Base-by-base conservation (phyloP, 2,888 invertebrate species). In the Limnephilus auricula region DNA sequence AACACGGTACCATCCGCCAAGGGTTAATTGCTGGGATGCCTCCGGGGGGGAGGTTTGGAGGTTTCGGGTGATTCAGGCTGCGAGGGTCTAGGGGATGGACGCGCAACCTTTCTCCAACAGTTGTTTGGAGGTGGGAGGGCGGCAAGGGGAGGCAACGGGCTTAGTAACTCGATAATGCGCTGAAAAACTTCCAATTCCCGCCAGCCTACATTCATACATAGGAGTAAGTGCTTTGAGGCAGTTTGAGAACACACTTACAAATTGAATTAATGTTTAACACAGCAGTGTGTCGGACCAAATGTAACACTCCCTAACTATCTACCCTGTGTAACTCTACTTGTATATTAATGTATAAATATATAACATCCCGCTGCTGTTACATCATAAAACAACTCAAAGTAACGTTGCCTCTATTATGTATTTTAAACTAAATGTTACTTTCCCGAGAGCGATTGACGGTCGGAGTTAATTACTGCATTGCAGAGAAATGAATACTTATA, bases 1-100 rank as follows among this genome's bases (percentile, higher is more conserved):
- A 92, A 92, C 92, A 92, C 84, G 92, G 89, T 82, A 79, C 45
- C 89, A 45, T 89, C 50, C 89, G 79, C 89, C 79, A 82, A 89
- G 89, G 89, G 89, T 89, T 89, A 89, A 89, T 89, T 89, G 89
- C 79, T 50, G 80, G 89, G 79, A 32, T 30, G 45, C 89, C 89
- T 79, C 80, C 82, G 89, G 89, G 89, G 89, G 65, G 45, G 50
- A 40, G 83, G 83, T 37, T 83, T 25, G 37, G 15, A 84, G 84
- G 84, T n/a, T 15, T n/a, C 84, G n/a, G 84, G 25, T 12, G 65
- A 30, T 85, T 32, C 37, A 34, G 18, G 78, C n/a, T 45, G 31
- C 50, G 34, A 86, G 84, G 84, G 84, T 40, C 31, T 31, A 50
- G 65, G 65, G 65, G 87, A 15, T 85, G 82, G 82, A 34, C 82